Percentiles rank a stretch among this genome's conserved stretches.
Conservation (phyloP, 2,797 vertebrate species). For the Sebastes hubbsi region DNA sequence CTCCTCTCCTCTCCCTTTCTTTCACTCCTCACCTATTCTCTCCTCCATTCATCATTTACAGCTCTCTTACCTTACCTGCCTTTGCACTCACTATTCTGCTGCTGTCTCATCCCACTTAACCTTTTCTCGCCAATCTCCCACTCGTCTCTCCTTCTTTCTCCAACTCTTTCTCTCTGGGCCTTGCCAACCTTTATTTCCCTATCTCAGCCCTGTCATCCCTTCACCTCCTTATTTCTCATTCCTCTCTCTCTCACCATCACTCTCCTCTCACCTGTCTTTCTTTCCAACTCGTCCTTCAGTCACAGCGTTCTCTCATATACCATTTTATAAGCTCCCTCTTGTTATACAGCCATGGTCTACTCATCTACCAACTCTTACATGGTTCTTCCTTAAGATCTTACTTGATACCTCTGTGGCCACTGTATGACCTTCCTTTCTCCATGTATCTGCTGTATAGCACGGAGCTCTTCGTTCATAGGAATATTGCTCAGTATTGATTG, state of each 20-base stretch:
- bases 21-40: background rate
- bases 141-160: background rate
- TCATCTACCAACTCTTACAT: background rate
- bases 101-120: slow-evolving; percentile 3
- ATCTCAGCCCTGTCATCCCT: background rate
- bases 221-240: background rate
- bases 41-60: slow-evolving; percentile 25
- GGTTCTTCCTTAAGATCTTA: too few relatives aligned
- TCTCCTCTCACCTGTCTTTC: background rate
- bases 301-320: background rate
- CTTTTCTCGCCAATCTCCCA: slow-evolving; percentile 17
- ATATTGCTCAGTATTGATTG: too few relatives aligned
- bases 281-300: background rate
- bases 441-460: too few relatives aligned
- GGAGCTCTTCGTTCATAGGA: too few relatives aligned
- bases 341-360: background rate
- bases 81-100: slow-evolving; percentile 2
- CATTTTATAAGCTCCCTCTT: background rate
- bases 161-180: background rate
- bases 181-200: background rate
- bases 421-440: too few relatives aligned
- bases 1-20: background rate
- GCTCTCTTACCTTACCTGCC: background rate
- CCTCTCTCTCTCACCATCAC: background rate
- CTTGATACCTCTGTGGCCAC: background rate